Percentiles rank a stretch among this genome's conserved stretches.
Conservation (phyloP, 2,113 vertebrate genomes). For the Perca flavescens region DNA sequence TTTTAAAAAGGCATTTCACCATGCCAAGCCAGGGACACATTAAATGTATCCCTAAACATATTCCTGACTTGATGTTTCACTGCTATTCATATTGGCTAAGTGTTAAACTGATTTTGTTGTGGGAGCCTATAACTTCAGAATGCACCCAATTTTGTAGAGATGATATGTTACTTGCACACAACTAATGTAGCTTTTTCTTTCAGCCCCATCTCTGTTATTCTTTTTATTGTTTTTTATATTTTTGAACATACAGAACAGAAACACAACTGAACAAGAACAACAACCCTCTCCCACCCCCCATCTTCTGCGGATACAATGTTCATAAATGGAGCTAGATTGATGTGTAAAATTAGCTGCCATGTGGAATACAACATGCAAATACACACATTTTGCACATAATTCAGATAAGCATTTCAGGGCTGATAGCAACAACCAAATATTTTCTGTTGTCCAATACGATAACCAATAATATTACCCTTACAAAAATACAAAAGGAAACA, state of each 20-base stretch:
- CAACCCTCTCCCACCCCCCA: too few relatives aligned
- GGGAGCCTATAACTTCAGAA: slow-evolving; percentile 54
- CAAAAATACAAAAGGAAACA: not conserved
- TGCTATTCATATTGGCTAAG: slow-evolving; percentile 51
- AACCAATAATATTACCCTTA: not conserved
- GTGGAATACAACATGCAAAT: not conserved
- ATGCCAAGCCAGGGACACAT: slow-evolving; percentile 48
- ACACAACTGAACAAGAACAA: too few relatives aligned
- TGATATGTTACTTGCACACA: slow-evolving; percentile 48
- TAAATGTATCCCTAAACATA: slow-evolving; percentile 54
- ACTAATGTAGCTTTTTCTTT: slow-evolving; percentile 28
- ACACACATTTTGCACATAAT: not conserved
- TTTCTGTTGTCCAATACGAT: not conserved
- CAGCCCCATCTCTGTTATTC: not conserved
- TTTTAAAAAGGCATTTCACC: slow-evolving; percentile 64
- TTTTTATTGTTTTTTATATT: too few relatives aligned
- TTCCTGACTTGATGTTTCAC: slow-evolving; percentile 49
- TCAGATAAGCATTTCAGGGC: not conserved
- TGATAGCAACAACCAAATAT: not conserved
- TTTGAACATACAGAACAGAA: too few relatives aligned
- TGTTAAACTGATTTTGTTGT: slow-evolving; percentile 62
- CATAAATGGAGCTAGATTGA: not conserved
- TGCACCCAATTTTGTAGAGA: slow-evolving; percentile 15
- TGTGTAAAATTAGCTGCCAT: not conserved
- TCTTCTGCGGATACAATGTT: not conserved